These are phyloP conservation scores for Mobula hypostoma DNA, from an alignment of 2,113 vertebrate species.

Conservation along the genomic window DNA sequence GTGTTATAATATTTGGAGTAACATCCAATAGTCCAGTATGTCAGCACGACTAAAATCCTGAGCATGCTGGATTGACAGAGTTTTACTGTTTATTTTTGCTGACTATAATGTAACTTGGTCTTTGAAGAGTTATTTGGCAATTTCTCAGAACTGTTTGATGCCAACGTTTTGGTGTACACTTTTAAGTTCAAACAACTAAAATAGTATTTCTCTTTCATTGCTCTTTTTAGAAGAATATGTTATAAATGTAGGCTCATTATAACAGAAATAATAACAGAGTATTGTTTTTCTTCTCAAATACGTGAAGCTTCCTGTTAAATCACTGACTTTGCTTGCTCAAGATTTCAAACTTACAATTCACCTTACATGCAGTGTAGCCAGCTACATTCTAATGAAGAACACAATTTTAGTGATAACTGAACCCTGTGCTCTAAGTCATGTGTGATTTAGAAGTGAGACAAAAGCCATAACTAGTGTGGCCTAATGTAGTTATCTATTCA, in stretches of 20 bases:
- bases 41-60: too few relatives aligned
- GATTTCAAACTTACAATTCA: too few relatives aligned
- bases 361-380: neutral
- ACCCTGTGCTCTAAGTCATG: neutral
- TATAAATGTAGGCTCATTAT: neutral
- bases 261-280: neutral
- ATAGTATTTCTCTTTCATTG: neutral
- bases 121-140: neutral
- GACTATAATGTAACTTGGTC: neutral
- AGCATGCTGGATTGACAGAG: too few relatives aligned
- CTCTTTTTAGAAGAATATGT: neutral
- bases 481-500: neutral
- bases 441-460: neutral
- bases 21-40: too few relatives aligned
- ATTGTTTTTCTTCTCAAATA: neutral
- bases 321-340: neutral
- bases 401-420: neutral
- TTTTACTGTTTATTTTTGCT: neutral
- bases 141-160: neutral
- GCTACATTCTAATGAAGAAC: neutral
- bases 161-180: neutral
- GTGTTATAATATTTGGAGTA: too few relatives aligned
- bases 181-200: neutral
- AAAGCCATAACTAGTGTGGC: neutral
- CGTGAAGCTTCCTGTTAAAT: neutral